Percentiles rank a stretch among this genome's conserved stretches.
Evolutionary conservation across 2,888 invertebrate genomes (phyloP).

Genomic region (Tetrapedia diversipes): DNA sequence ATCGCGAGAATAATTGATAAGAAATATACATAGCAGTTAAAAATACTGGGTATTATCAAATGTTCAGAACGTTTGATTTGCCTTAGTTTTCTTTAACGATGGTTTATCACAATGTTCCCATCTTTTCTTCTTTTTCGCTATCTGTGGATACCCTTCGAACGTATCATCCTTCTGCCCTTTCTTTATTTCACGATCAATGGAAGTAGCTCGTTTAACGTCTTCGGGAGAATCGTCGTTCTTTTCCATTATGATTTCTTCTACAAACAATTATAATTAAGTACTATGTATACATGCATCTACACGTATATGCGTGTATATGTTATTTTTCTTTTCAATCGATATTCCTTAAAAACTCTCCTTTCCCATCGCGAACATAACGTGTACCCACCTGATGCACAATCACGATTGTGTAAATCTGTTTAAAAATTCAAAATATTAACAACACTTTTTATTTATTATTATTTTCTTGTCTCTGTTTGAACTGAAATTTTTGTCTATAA

Average conservation of each 20-base stretch:
- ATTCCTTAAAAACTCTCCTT: background rate
- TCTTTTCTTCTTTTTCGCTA: constrained; percentile 44
- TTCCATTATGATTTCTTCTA: constrained; percentile 60
- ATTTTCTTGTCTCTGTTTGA: background rate
- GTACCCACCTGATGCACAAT: background rate
- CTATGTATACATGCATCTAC: too few species aligned
- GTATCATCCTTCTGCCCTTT: constrained; percentile 71
- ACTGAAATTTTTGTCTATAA: background rate
- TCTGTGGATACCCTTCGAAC: constrained; percentile 57
- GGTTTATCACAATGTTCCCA: constrained; percentile 60
- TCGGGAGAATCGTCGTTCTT: constrained; percentile 71
- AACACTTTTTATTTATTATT: background rate
- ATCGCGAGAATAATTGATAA: too few species aligned
- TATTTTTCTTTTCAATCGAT: background rate
- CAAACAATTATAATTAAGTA: too few species aligned
- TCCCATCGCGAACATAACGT: background rate
- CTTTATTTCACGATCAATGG: constrained; percentile 71
- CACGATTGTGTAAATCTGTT: background rate
- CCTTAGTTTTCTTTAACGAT: constrained; percentile 40
- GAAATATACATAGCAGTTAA: background rate
- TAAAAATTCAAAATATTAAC: background rate
- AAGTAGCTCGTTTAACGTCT: constrained; percentile 70
- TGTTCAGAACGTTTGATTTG: constrained; percentile 3
- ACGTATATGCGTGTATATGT: too few species aligned
- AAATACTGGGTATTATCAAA: background rate